Evolutionary conservation across 2,113 vertebrate species (phyloP).

Genomic region (Silurus glanis): DNA sequence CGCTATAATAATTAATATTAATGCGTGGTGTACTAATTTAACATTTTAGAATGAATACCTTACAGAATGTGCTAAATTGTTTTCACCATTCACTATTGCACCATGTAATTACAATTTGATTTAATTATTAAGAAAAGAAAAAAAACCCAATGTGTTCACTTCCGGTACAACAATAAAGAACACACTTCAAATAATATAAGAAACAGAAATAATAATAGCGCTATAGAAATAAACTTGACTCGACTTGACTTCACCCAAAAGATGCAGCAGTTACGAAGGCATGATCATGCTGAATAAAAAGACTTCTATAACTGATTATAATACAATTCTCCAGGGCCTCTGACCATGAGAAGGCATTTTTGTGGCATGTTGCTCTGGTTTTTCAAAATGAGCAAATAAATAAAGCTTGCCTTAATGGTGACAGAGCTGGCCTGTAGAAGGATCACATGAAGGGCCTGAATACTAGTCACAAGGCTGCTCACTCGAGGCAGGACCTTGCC

Average conservation of each 20-base stretch:
- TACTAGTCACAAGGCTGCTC: conserved; percentile 58
- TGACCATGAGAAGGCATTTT: conserved; percentile 38
- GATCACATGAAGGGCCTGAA: conserved; percentile 56
- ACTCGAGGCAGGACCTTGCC: conserved; percentile 44
- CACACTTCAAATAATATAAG: background rate
- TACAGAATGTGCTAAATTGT: no score
- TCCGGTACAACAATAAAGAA: background rate
- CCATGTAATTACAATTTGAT: background rate
- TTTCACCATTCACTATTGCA: background rate
- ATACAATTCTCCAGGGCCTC: conserved; percentile 14
- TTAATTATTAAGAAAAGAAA: background rate
- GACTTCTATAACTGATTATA: conserved; percentile 16
- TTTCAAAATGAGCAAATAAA: conserved; percentile 66
- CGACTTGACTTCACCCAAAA: background rate
- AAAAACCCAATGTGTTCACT: background rate
- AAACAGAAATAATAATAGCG: no score
- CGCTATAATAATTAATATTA: background rate
- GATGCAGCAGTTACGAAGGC: background rate
- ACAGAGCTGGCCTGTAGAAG: conserved; percentile 38
- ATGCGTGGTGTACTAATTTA: background rate
- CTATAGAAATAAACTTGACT: no score
- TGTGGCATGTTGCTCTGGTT: conserved; percentile 41
- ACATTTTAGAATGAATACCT: no score
- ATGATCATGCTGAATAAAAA: conserved; percentile 10
- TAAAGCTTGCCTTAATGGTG: conserved; percentile 63